phyloP scores from a whole-genome alignment of 2,797 vertebrate genomes.

The Onychomys torridus region DNA sequence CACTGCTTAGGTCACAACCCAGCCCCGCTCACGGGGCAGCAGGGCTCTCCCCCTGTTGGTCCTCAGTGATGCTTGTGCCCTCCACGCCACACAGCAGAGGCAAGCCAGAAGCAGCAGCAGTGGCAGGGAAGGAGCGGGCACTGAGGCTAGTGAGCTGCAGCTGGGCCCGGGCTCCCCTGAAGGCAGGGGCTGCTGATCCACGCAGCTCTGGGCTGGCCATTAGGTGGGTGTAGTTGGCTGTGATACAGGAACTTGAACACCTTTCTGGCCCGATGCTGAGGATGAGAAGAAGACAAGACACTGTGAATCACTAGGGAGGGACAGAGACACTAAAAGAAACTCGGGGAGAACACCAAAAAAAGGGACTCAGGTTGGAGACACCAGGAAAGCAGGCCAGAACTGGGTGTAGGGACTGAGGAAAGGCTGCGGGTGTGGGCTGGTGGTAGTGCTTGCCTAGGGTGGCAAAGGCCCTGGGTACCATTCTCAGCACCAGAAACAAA shows the following conservation, averaged over 20 bases:
- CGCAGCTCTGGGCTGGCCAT: constrained; percentile 61
- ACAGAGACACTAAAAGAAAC: background rate
- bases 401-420: background rate
- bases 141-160: constrained; percentile 38
- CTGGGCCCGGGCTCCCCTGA: constrained; percentile 17
- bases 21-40: background rate
- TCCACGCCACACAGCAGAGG: constrained; percentile 68
- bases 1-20: constrained; percentile 11
- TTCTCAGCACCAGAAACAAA: background rate
- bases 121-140: constrained; percentile 47
- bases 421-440: too few relatives aligned
- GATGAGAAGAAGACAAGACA: background rate
- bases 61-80: constrained; percentile 24
- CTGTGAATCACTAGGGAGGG: background rate
- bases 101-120: constrained; percentile 75
- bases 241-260: constrained; percentile 91
- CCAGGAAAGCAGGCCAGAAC: background rate
- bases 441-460: background rate
- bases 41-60: constrained; percentile 55
- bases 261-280: constrained; percentile 92
- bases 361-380: background rate
- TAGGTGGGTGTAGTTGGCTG: constrained; percentile 89
- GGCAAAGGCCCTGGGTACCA: background rate
- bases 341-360: background rate
- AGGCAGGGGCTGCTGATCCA: constrained; percentile 61